Evolutionary conservation across 2,797 vertebrate species (phyloP), one percentile per base, ranked within the genome.

Genomic region (Megaceryle alcyon): DNA sequence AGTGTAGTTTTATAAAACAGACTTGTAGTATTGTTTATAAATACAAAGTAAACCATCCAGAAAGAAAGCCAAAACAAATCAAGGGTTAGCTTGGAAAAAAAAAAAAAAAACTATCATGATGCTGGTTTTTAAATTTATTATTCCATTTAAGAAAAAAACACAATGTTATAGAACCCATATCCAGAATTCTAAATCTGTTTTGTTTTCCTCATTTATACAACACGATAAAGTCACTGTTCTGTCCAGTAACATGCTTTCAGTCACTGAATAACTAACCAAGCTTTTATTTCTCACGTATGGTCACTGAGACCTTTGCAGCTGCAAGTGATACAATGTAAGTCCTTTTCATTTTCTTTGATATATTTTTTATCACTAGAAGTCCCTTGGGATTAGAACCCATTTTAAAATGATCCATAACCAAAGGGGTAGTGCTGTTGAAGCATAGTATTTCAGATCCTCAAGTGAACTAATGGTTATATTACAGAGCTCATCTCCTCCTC

Each of bases 81-180:
- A 65, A 72, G 41, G 9, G 7, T 46, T 61, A 63, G 11, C 12
- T 0, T 79, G 9, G 5, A 16, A 20, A 41, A 14, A n/a, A 64
- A n/a, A 29, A 29, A 7, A 0, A 29, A 29, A 7, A 0, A 35
- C 35, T 35, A 29, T 56, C 4, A 60, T 17, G 3, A 37, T 59
- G 9, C 1, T 41, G 16, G 0, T 28, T 73, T 82, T 39, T 51
- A 9, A 80, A 57, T 49, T 75, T 59, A 44, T 48, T 63, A 37
- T 65, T 81, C 60, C 49, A 75, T 10, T 14, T 3, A 10, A 41
- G 41, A 35, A 70, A 64, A 37, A 37, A 41, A 7, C 44, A 3
- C 3, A 28, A 28, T 21, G 12, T 28, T 66, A 28, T 6, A 60
- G 25, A 89, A 10, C 7, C 7, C 10, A 31, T 0, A 0, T 41